Evolutionary conservation across 2,888 invertebrate genomes (phyloP).

Genomic region (Philopedon plagiatum): DNA sequence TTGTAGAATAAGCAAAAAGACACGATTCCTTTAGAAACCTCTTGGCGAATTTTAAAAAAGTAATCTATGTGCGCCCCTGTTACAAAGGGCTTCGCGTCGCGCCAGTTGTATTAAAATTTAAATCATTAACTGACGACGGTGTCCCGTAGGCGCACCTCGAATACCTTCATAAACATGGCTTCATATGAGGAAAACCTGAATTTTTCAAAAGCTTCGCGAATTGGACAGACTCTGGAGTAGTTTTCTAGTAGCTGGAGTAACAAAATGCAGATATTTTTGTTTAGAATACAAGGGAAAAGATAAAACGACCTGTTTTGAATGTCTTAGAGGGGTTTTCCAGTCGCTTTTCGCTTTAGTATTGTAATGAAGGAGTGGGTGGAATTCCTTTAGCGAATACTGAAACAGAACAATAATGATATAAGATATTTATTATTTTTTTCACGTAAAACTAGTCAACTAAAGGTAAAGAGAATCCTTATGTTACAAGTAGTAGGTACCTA

Average conservation of each 20-base stretch:
- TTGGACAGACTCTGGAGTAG: constrained; percentile 20
- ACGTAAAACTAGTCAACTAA: no score
- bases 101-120: constrained; percentile 29
- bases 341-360: not conserved
- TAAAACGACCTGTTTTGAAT: not conserved
- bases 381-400: no score
- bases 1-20: no score
- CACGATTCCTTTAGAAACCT: no score
- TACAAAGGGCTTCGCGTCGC: not conserved
- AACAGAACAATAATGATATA: no score
- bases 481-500: no score
- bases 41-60: not conserved
- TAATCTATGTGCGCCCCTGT: not conserved
- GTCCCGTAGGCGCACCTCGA: constrained; percentile 15
- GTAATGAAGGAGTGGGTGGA: no score
- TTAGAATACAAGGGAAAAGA: constrained; percentile 8
- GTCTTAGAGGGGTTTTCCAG: not conserved
- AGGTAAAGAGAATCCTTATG: no score
- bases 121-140: constrained; percentile 23
- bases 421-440: no score
- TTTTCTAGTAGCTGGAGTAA: constrained; percentile 27
- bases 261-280: constrained; percentile 33
- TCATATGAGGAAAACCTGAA: constrained; percentile 27
- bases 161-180: constrained; percentile 22
- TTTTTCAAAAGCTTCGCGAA: constrained; percentile 11